A percentile compares a stretch with the other conserved stretches of the same genome.
These are phyloP conservation scores for Labeo catla DNA, from an alignment of 2,113 vertebrate genomes.

Conservation along the genomic window DNA sequence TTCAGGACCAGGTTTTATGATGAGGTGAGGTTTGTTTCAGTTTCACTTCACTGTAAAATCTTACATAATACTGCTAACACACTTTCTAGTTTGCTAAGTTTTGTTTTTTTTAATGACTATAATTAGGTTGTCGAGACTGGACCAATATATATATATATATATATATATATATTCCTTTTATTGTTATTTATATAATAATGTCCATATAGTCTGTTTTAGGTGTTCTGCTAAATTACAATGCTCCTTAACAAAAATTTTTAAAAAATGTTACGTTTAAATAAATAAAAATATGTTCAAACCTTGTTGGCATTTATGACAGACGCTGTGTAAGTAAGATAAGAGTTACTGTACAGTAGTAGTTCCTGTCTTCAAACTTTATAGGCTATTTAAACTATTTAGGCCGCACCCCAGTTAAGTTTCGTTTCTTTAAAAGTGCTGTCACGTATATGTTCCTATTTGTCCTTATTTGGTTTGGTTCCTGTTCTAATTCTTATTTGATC, in stretches of 20 bases:
- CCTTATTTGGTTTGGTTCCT: no score
- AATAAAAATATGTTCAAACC: not conserved
- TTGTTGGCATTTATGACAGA: not conserved
- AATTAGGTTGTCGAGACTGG: not conserved
- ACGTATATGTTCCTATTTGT: no score
- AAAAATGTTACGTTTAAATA: not conserved
- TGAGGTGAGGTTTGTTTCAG: not conserved
- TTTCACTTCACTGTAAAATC: slow-evolving; percentile 1
- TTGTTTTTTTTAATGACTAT: not conserved
- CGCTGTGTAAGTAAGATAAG: not conserved
- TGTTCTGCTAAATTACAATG: not conserved
- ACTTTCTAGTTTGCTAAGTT: not conserved
- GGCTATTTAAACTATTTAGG: not conserved
- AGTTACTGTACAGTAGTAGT: not conserved
- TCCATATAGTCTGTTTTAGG: not conserved
- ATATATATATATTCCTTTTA: no score
- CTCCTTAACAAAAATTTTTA: no score
- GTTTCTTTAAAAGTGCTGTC: not conserved
- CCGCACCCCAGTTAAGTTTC: not conserved
- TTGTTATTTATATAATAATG: not conserved
- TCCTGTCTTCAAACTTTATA: not conserved
- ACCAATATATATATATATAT: not conserved
- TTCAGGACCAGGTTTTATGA: not conserved
- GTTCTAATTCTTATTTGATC: no score
- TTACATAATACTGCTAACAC: not conserved